These are phyloP conservation scores for Anoplophora glabripennis DNA, from an alignment of 1,140 invertebrate species.

Conservation along the genomic window DNA sequence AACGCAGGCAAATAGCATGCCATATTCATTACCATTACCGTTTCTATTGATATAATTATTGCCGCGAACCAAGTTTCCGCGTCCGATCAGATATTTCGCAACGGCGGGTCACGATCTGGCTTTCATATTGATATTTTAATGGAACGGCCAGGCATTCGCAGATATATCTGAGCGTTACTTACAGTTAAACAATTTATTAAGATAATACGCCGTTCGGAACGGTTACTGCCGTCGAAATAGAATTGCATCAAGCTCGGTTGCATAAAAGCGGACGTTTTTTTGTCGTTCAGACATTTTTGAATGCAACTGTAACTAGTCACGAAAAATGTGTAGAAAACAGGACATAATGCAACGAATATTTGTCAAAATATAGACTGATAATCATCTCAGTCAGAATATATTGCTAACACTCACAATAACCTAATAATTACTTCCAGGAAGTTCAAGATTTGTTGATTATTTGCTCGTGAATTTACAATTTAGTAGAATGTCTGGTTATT, in stretches of 20 bases:
- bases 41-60: slow-evolving; percentile 10
- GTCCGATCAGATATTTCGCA: slow-evolving; percentile 11
- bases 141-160: slow-evolving; percentile 10
- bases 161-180: slow-evolving; percentile 8
- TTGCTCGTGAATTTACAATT: too few species aligned
- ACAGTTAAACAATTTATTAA: slow-evolving; percentile 11
- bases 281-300: not conserved
- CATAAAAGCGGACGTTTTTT: not conserved
- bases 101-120: slow-evolving; percentile 2
- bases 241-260: not conserved
- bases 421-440: too few species aligned
- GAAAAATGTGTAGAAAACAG: too few species aligned
- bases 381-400: too few species aligned
- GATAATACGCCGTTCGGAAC: not conserved
- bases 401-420: too few species aligned
- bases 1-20: not conserved
- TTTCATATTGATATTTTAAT: slow-evolving; percentile 12
- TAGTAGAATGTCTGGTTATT: too few species aligned
- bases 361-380: too few species aligned
- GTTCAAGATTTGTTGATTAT: too few species aligned
- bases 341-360: too few species aligned
- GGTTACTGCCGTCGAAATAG: not conserved
- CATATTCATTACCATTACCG: slow-evolving; percentile 12
- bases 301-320: too few species aligned
- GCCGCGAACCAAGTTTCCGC: slow-evolving; percentile 5